Evolutionary conservation across 23 tunicate species (phyloP), one percentile per base, ranked within the genome.

Genomic region (Halocynthia roretzi): DNA sequence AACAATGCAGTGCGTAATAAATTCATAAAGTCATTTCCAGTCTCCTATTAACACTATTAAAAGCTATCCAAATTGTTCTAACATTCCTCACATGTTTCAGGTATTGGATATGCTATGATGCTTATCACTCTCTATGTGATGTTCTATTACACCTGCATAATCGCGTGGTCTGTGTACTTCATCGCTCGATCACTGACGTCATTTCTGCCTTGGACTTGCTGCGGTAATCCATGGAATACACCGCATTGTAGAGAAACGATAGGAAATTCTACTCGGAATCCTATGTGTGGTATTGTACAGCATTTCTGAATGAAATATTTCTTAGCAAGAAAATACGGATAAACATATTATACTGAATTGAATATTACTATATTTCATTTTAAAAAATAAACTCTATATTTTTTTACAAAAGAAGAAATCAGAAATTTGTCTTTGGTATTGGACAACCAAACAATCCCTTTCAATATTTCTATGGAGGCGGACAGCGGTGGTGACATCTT

Each of bases 171-270:
- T 20, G 70, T 65, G 19, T 65, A 65, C 31, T 65, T 65, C 70
- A 65, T 65, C 5, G 70, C 70, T 10, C 70, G 70, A 8, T 65
- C 70, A 15, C 76, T 89, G 50, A 89, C 96, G 10, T 66, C 79
- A 0, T 64, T 69, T 22, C 44, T 89, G 54, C 96, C 96, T 8
- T 89, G 96, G 96, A 69, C 96, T 8, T 71, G 61, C 7, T 89
- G 96, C 48, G 79, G 83, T 40, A 84, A 89, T 53, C 6, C 57
- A 31, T 89, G 88, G 88, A 89, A 89, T 80, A 75, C 88, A 5
- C 67, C 64, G n/a, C 48, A 20, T 64, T 89, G 96, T 57, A 53
- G 95, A 50, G 86, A 77, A 65, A 40, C 22, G 31, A 40, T 65
- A 0, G 70, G 70, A 8, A 65, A 65, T 65, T 10, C 19, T 11